Base-by-base conservation (phyloP, 1,140 invertebrate species). In the Gerris buenoi region DNA sequence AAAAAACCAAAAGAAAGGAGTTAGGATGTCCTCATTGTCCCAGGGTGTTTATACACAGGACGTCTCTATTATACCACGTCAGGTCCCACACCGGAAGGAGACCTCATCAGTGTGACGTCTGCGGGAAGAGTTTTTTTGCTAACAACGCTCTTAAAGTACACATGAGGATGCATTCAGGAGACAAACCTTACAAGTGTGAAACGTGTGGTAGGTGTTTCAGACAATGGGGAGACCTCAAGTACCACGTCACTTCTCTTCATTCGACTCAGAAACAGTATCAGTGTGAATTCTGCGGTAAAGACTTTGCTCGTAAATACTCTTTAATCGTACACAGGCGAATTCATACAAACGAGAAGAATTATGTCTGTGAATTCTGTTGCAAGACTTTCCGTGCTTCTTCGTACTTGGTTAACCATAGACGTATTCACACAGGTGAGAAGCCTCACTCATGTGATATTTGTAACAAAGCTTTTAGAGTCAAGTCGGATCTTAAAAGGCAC, bases 231-330 rank as follows among this genome's bases (percentile, higher is more conserved):
- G 89, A 95, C 75, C 79, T 96, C 23, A 93, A 93, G 70, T 90
- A 94, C 72, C 93, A 96, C 76, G 87, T 88, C 68, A 89, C 85
- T 1, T 92, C 90, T 1, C 82, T 92, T 65, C 93, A 96, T 75
- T 90, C 89, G 1, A 84, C 85, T 58, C 79, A 83, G 73, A 89
- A 91, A 73, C 85, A 88, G 64, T 93, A 88, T 75, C 90, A 93
- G 73, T 95, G 92, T 74, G 91, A 94, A 74, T 93, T 89, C 73
- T 95, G 92, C 74, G 89, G 88, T 25, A 93, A 94, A 76, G 88
- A 91, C 71, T 95, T 95, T 78, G 92, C 93, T 0, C 82, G 95
- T 22, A 91, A 94, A 69, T 96, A 97, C 74, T 95, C 93, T 25
- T 76, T 93, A n/a, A 90, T 88, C n/a, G 84, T 93, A 0, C 94